Evolutionary conservation across 2,888 invertebrate genomes (phyloP).

Genomic region (Andrena chrysosceles): DNA sequence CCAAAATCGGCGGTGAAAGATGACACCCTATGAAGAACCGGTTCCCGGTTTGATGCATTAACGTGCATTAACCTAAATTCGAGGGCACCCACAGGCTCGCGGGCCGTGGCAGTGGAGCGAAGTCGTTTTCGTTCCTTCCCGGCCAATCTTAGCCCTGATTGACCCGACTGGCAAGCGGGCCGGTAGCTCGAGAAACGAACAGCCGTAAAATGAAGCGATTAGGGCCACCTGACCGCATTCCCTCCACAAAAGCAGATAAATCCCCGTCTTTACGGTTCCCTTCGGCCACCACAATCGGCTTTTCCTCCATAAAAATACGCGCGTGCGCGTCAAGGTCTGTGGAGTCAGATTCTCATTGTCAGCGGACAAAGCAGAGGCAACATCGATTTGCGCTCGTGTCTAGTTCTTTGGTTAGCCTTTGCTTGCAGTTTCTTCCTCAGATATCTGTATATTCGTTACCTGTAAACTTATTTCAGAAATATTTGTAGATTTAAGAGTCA

Average conservation of each 20-base stretch:
- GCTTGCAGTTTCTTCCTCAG: too few relatives aligned
- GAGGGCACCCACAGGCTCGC: slow-evolving; percentile 54
- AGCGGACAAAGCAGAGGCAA: too few relatives aligned
- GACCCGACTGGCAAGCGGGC: slow-evolving; percentile 41
- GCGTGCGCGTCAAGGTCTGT: neutral
- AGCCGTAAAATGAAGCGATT: slow-evolving; percentile 67
- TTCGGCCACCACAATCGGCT: neutral
- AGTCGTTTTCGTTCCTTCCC: slow-evolving; percentile 37
- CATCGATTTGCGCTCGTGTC: too few relatives aligned
- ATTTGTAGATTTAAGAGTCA: too few relatives aligned
- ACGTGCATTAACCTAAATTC: slow-evolving; percentile 71
- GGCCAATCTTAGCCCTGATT: slow-evolving; percentile 57
- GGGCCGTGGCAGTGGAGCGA: slow-evolving; percentile 18
- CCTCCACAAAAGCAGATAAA: slow-evolving; percentile 37
- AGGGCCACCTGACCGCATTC: slow-evolving; percentile 49
- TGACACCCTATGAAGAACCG: slow-evolving; percentile 60
- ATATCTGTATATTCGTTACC: too few relatives aligned
- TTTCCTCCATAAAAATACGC: neutral
- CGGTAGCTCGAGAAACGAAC: slow-evolving; percentile 42
- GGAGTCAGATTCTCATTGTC: neutral
- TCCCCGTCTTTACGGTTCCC: slow-evolving; percentile 20
- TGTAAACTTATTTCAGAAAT: too few relatives aligned
- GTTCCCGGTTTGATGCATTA: slow-evolving; percentile 69
- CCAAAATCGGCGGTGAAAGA: slow-evolving; percentile 47
- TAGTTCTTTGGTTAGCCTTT: too few relatives aligned